phyloP scores from a whole-genome alignment of 2,113 vertebrate genomes.

The Penelope pileata region DNA sequence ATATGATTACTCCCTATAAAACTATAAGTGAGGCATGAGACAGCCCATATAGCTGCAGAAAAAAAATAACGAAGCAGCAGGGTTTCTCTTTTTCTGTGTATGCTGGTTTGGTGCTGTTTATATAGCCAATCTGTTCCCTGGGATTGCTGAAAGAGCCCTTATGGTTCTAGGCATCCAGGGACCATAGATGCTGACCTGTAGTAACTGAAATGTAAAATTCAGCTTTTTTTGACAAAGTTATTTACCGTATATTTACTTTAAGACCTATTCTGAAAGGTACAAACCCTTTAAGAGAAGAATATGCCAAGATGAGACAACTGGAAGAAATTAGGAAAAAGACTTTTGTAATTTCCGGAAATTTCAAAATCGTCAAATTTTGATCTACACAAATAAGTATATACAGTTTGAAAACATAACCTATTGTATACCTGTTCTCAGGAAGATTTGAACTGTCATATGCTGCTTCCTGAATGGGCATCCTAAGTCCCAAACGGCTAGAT shows the following conservation, averaged over 20 bases:
- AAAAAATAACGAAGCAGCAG: constrained; percentile 64
- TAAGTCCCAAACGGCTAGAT: background rate
- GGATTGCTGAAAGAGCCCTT: constrained; percentile 56
- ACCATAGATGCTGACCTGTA: constrained; percentile 38
- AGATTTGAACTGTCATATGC: background rate
- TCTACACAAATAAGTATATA: background rate
- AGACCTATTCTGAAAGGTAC: background rate
- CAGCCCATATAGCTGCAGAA: constrained; percentile 48
- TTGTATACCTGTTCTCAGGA: background rate
- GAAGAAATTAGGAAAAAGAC: background rate
- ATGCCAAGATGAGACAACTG: fast-evolving
- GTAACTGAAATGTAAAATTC: constrained; percentile 26
- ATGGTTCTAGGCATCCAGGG: constrained; percentile 20
- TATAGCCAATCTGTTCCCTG: constrained; percentile 55
- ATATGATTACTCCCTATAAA: constrained; percentile 69
- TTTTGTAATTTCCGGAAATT: background rate
- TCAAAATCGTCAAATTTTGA: background rate
- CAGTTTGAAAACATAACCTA: background rate
- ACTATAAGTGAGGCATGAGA: constrained; percentile 8
- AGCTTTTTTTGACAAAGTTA: constrained; percentile 46
- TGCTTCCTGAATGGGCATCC: background rate
- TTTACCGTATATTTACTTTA: constrained; percentile 26
- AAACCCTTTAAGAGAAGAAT: background rate
- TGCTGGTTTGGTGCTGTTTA: constrained; percentile 49
- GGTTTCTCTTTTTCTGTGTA: constrained; percentile 1